phyloP scores from a whole-genome alignment of 1,140 invertebrate species.

The Marisa cornuarietis region DNA sequence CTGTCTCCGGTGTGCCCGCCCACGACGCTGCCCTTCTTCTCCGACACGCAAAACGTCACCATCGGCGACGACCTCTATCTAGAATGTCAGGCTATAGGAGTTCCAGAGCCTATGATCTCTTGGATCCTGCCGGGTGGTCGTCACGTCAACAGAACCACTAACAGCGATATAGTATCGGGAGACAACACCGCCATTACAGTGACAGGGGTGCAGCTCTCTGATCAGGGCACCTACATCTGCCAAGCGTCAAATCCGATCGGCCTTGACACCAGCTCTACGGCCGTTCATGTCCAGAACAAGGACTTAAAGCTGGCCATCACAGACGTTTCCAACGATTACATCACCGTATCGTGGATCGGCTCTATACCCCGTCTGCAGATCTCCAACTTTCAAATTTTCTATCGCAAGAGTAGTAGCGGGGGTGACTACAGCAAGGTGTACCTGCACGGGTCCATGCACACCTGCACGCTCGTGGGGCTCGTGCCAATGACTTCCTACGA shows the following conservation, averaged over 20 bases:
- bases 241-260: constrained; percentile 50
- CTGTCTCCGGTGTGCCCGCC: constrained; percentile 60
- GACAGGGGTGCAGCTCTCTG: constrained; percentile 41
- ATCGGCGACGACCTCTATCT: constrained; percentile 64
- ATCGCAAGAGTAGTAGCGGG: constrained; percentile 32
- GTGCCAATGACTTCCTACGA: constrained; percentile 64
- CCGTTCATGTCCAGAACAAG: constrained; percentile 58
- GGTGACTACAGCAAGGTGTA: constrained; percentile 42
- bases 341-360: constrained; percentile 68
- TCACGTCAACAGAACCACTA: constrained; percentile 47
- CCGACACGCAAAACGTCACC: constrained; percentile 55
- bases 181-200: constrained; percentile 59
- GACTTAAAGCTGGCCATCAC: constrained; percentile 62
- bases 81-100: constrained; percentile 66
- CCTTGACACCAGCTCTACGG: constrained; percentile 57
- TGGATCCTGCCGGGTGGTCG: constrained; percentile 66
- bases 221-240: constrained; percentile 59
- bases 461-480: constrained; percentile 66
- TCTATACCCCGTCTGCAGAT: constrained; percentile 61
- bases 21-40: constrained; percentile 55
- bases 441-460: constrained; percentile 48
- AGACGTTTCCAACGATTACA: constrained; percentile 61
- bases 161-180: constrained; percentile 45
- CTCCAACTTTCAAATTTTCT: constrained; percentile 65
- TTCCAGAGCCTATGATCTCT: constrained; percentile 63